phyloP scores from a whole-genome alignment of 1,140 invertebrate genomes.

The Phenacoccus solenopsis region DNA sequence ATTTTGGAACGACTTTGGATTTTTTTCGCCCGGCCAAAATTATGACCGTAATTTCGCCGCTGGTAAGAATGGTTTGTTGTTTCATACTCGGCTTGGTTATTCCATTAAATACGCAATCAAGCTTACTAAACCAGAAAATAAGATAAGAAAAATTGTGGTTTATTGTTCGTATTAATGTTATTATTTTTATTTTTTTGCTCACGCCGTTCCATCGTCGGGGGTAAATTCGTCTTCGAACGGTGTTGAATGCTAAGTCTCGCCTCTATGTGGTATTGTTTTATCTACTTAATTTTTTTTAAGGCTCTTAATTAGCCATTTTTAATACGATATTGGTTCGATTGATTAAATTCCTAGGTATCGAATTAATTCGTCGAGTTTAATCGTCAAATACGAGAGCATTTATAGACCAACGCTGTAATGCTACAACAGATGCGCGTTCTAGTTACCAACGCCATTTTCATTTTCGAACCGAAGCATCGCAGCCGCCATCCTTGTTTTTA shows the following conservation, averaged over 20 bases:
- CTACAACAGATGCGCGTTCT: background rate
- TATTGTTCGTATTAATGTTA: slow-evolving; percentile 14
- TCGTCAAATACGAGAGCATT: no score
- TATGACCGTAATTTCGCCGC: slow-evolving; percentile 9
- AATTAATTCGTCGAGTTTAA: no score
- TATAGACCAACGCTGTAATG: no score
- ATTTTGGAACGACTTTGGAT: slow-evolving; percentile 10
- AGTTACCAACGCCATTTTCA: slow-evolving; percentile 1
- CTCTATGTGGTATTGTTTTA: no score
- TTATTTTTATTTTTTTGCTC: slow-evolving; percentile 9
- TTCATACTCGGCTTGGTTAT: slow-evolving; percentile 13
- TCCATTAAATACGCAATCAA: slow-evolving; percentile 15
- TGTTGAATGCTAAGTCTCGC: no score
- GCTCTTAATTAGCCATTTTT: background rate
- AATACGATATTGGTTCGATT: background rate
- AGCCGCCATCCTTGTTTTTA: background rate
- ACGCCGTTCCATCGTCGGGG: background rate
- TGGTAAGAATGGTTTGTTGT: slow-evolving; percentile 13
- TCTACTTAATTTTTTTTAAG: no score
- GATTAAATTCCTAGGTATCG: background rate
- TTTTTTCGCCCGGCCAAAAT: background rate
- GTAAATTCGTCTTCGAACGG: background rate
- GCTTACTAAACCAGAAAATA: slow-evolving; percentile 17
- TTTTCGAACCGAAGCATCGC: background rate
- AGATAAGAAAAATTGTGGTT: slow-evolving; percentile 15